Percentiles rank a stretch among this genome's conserved stretches.
These are phyloP conservation scores for Platorchestia sp. DNA, from an alignment of 1,140 invertebrate species.

Conservation along the genomic window DNA sequence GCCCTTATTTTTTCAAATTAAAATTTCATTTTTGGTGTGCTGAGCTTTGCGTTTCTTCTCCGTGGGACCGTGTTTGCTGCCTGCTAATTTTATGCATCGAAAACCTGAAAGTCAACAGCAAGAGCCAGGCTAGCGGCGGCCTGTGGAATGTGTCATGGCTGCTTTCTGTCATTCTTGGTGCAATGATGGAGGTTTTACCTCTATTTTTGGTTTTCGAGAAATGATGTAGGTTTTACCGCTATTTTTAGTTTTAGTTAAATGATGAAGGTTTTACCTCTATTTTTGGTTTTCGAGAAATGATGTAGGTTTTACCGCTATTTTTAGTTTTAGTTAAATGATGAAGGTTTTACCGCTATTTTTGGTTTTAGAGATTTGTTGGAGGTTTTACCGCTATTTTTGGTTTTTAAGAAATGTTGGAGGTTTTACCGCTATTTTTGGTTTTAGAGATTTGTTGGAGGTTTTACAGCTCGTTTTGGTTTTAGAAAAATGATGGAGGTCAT, in stretches of 20 bases:
- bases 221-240: neutral
- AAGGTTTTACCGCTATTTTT: neutral
- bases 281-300: too few relatives aligned
- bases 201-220: neutral
- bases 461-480: too few relatives aligned
- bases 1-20: neutral
- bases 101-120: neutral
- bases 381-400: too few relatives aligned
- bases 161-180: neutral
- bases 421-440: neutral
- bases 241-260: too few relatives aligned
- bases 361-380: too few relatives aligned
- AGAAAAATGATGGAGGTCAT: too few relatives aligned
- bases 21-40: neutral
- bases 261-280: neutral
- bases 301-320: too few relatives aligned
- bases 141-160: neutral
- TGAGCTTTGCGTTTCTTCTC: neutral
- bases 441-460: too few relatives aligned
- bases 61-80: neutral
- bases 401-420: too few relatives aligned
- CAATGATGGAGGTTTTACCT: neutral
- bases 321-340: too few relatives aligned
- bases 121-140: too few relatives aligned
- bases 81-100: neutral